Percentiles rank a stretch among this genome's conserved stretches.
These are phyloP conservation scores for Strigops habroptila DNA, from an alignment of 2,113 vertebrate genomes.

Conservation along the genomic window DNA sequence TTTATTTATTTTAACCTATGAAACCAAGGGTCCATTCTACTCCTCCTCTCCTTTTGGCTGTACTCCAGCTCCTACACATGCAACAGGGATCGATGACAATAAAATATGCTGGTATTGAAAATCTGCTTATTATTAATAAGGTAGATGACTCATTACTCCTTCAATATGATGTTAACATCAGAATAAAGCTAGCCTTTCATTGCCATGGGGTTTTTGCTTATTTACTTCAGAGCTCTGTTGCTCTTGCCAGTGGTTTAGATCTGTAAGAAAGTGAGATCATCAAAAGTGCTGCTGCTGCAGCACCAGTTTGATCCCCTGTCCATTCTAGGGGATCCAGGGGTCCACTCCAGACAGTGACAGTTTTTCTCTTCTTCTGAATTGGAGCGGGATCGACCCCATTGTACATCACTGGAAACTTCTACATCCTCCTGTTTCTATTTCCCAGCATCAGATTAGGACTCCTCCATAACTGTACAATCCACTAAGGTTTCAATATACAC, in stretches of 20 bases:
- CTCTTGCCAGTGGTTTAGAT: slow-evolving; percentile 8
- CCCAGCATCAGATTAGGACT: neutral
- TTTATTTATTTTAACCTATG: neutral
- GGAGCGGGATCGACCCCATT: neutral
- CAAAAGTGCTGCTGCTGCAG: neutral
- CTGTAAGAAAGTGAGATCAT: slow-evolving; percentile 34
- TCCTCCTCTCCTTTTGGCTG: neutral
- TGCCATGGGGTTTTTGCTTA: slow-evolving; percentile 7
- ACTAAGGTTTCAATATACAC: neutral
- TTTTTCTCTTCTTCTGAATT: slow-evolving; percentile 9
- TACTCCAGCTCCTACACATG: slow-evolving; percentile 15
- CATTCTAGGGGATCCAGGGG: too few species aligned
- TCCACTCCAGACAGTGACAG: neutral
- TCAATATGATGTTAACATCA: neutral
- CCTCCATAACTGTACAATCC: neutral
- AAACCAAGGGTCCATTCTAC: neutral
- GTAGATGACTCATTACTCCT: slow-evolving; percentile 30
- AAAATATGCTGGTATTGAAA: slow-evolving; percentile 42
- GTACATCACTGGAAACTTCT: slow-evolving; percentile 15
- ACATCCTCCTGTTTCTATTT: neutral
- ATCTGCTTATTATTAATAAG: slow-evolving; percentile 36
- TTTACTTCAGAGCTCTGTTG: slow-evolving; percentile 28
- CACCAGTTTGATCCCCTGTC: neutral
- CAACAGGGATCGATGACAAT: slow-evolving; percentile 6
- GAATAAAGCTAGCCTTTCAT: slow-evolving; percentile 17